phyloP scores from a whole-genome alignment of 2,888 invertebrate genomes.

The Cosmopolites sordidus region DNA sequence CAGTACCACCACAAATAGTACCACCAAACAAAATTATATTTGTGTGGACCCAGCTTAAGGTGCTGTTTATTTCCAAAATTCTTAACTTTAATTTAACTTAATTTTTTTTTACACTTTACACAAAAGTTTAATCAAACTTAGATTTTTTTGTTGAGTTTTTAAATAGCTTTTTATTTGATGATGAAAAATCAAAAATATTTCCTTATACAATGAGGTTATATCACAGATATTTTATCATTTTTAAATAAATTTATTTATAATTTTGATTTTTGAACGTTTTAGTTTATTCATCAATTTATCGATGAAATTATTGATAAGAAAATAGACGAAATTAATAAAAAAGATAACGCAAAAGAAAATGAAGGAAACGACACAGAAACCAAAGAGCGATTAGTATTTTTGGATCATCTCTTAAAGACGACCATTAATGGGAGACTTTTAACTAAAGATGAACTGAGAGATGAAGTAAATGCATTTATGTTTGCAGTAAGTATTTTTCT shows the following conservation, averaged over 20 bases:
- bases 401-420: slow-evolving; percentile 58
- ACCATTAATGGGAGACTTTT: slow-evolving; percentile 57
- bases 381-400: slow-evolving; percentile 61
- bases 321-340: slow-evolving; percentile 6
- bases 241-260: too few species aligned
- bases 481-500: slow-evolving; percentile 59
- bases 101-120: too few species aligned
- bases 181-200: slow-evolving; percentile 2
- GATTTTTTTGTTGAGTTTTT: too few species aligned
- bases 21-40: too few species aligned
- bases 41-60: too few species aligned
- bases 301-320: slow-evolving; percentile 13
- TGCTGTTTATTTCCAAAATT: too few species aligned
- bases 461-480: slow-evolving; percentile 72
- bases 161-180: too few species aligned
- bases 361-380: background rate
- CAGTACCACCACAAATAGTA: too few species aligned
- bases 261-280: background rate
- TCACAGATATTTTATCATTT: too few species aligned
- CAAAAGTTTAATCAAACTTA: too few species aligned
- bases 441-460: slow-evolving; percentile 57
- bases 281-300: slow-evolving; percentile 14
- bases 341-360: background rate
- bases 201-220: too few species aligned
- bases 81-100: too few species aligned